Evolutionary conservation across 2,797 vertebrate genomes (phyloP), one percentile per base, ranked within the genome.

Genomic region (Myotis planiceps): DNA sequence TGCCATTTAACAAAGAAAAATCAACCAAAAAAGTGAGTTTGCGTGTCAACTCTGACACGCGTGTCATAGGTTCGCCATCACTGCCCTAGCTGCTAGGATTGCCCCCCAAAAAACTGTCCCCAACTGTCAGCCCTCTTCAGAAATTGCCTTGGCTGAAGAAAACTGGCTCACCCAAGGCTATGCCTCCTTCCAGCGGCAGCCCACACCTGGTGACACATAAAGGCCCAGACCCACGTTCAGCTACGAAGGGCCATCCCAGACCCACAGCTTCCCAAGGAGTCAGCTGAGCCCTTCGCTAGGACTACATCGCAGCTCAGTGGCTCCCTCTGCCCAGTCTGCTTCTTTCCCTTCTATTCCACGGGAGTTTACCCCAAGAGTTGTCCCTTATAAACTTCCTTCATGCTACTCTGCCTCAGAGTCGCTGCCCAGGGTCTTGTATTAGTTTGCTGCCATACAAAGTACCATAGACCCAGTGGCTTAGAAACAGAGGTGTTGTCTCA

Each of bases 201-300:
- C 2, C 4, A 29, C 14, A 47, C 29, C 2, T 27, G 37, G 0
- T 0, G 8, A 49, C 0, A 9, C 8, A 4, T 15, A 29, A 53
- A 66, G 32, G 7, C 4, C 39, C 23, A 60, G 49, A 23, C 34
- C 7, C 16, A 14, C 3, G 0, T 86, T 32, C 65, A 69, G 12
- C 15, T 9, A 4, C 12, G 16, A 85, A 84, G 37, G 42, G 25
- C 21, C 45, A 25, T 10, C 23, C 9, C 42, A 68, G 79, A 12
- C 78, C 25, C 32, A 83, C n/a, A 9, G 9, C 65, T 58, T 37
- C 34, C 79, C 19, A 0, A 3, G 47, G 51, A 29, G 12, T n/a
- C 19, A 39, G 7, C 32, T 0, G 42, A 60, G 55, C 29, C 53
- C 37, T 87, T 47, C 1, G 0, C 21, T 68, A 19, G 25, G 42